Percentiles rank a stretch among this genome's conserved stretches.
Evolutionary conservation across 2,797 vertebrate species (phyloP).

Genomic region (Mastacembelus armatus): DNA sequence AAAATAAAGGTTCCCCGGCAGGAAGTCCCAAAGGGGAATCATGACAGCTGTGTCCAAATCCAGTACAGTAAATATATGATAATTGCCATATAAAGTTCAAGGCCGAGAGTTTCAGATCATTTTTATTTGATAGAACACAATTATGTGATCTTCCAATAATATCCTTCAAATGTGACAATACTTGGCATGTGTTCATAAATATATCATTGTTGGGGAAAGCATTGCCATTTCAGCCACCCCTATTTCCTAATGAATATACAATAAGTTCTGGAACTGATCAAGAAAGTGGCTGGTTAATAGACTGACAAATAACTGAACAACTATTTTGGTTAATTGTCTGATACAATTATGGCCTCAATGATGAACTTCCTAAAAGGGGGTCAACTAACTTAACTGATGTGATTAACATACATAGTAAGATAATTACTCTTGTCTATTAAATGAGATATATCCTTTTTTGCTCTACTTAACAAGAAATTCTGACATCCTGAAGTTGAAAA

Average conservation of each 20-base stretch:
- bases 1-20: too few species aligned
- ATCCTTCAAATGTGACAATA: slow-evolving; percentile 46
- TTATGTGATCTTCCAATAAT: slow-evolving; percentile 37
- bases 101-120: slow-evolving; percentile 11
- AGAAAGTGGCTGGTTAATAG: background rate
- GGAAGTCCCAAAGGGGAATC: too few species aligned
- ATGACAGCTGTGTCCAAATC: slow-evolving; percentile 31
- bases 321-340: background rate
- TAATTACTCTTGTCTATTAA: too few species aligned
- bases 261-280: too few species aligned
- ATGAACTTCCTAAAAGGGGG: background rate
- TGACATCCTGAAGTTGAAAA: too few species aligned
- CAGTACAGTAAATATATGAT: slow-evolving; percentile 18
- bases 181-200: slow-evolving; percentile 38
- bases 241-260: slow-evolving; percentile 32
- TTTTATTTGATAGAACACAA: slow-evolving; percentile 33
- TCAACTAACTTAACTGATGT: background rate
- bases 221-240: slow-evolving; percentile 10
- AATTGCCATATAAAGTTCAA: slow-evolving; percentile 20
- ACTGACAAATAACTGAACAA: background rate
- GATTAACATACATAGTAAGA: background rate
- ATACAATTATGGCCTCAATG: background rate
- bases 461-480: too few species aligned
- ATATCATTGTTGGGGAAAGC: slow-evolving; percentile 23
- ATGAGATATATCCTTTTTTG: too few species aligned